Evolutionary conservation across 2,888 invertebrate species (phyloP), one percentile per base, ranked within the genome.

Genomic region (Stramonita haemastoma): DNA sequence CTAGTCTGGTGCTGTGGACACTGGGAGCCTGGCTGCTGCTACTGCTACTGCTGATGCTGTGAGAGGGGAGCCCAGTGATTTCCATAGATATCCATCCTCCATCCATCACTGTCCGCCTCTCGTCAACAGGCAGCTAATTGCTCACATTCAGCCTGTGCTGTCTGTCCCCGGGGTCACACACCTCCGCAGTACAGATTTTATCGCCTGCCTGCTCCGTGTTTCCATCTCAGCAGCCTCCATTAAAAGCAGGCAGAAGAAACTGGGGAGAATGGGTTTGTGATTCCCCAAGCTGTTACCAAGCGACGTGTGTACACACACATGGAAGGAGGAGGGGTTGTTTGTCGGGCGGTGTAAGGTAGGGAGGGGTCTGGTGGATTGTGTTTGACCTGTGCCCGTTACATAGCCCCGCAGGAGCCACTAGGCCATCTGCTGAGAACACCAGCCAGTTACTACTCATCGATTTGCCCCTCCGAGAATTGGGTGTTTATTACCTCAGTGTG

Each of bases 251-350:
- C 1, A 60, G 46, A 73, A 73, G 73, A 29, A 73, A 73, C n/a
- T 26, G 73, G 73, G 73, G 1, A 34, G 79, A 15, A 17, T 79
- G 79, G 15, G 29, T 6, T n/a, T 83, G 46, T 83, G 81, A 83
- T 46, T 83, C 81, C 81, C 36, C 81, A 83, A 83, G 81, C 81
- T 83, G 81, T 83, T 83, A 46, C 81, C 81, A 83, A 29, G 81
- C 81, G 81, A 83, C 81, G 81, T 66, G 19, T 19, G 34, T 34
- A 79, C 79, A 79, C 77, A 77, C 79, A 11, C 13, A 73, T n/a
- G n/a, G 13, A 73, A n/a, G 26, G 73, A n/a, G 26, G 73, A 79
- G 19, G 34, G 34, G 8, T 79, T 79, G 79, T 32, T 79, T 79
- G 32, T 79, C 79, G 15, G 34, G 26, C 32, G 34, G 34, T 13